phyloP scores from a whole-genome alignment of 2,113 vertebrate species.

The Pristiophorus japonicus region DNA sequence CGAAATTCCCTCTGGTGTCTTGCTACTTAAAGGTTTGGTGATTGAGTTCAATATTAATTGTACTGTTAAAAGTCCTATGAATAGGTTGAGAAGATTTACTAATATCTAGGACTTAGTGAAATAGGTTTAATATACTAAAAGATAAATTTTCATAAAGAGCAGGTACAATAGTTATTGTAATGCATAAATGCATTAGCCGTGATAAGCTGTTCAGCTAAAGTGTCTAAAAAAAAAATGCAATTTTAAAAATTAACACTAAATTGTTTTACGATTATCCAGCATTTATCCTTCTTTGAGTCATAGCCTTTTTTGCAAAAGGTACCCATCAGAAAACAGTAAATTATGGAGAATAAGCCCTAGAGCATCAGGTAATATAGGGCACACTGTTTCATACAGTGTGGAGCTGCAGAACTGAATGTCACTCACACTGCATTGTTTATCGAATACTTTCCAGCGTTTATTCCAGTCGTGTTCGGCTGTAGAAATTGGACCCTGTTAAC shows the following conservation, averaged over 20 bases:
- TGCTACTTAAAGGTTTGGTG: constrained; percentile 54
- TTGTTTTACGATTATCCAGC: constrained; percentile 33
- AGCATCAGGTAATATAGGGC: neutral
- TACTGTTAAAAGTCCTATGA: constrained; percentile 16
- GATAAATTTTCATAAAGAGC: constrained; percentile 23
- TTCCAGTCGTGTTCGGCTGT: neutral
- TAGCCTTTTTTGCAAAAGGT: neutral
- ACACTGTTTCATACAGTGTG: neutral
- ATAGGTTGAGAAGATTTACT: constrained; percentile 31
- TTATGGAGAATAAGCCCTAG: neutral
- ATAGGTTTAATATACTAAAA: constrained; percentile 16
- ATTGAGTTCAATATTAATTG: constrained; percentile 26
- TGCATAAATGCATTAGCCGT: constrained; percentile 7
- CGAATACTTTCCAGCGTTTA: neutral
- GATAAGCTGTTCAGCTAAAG: constrained; percentile 23
- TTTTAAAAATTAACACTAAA: constrained; percentile 24
- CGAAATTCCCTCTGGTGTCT: constrained; percentile 61
- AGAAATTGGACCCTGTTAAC: neutral
- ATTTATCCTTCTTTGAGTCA: constrained; percentile 31
- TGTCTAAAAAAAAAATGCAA: neutral
- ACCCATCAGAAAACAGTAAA: neutral
- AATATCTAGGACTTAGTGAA: constrained; percentile 16
- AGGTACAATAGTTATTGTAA: neutral
- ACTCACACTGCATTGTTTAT: neutral
- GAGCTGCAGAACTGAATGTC: neutral